Evolutionary conservation across 2,888 invertebrate genomes (phyloP).

Genomic region (Leucophenga maculata): DNA sequence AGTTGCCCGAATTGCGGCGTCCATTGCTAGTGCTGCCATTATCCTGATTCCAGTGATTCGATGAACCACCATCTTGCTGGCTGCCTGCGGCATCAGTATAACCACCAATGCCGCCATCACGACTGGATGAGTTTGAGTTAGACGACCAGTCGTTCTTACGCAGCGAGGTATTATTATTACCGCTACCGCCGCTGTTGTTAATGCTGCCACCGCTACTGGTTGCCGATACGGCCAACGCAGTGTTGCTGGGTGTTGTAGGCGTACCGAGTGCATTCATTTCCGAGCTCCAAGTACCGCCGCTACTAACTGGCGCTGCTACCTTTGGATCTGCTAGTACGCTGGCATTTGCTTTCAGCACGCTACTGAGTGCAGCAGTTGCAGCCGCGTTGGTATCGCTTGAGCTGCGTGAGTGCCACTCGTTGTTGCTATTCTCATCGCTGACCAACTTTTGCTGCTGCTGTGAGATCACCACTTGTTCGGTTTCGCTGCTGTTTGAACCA

Average conservation of each 20-base stretch:
- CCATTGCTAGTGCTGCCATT: slow-evolving; percentile 47
- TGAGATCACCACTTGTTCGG: slow-evolving; percentile 6
- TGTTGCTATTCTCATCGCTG: slow-evolving; percentile 37
- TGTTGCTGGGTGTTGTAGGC: slow-evolving; percentile 23
- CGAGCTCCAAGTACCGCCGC: slow-evolving; percentile 63
- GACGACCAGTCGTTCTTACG: slow-evolving; percentile 55
- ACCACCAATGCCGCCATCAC: slow-evolving; percentile 39
- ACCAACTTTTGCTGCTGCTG: slow-evolving; percentile 19
- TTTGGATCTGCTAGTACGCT: slow-evolving; percentile 36
- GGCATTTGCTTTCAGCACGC: slow-evolving; percentile 53
- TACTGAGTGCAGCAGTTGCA: slow-evolving; percentile 57
- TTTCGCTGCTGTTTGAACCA: slow-evolving; percentile 23
- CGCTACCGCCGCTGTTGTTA: slow-evolving; percentile 48
- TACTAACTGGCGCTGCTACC: slow-evolving; percentile 35
- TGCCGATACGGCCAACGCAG: slow-evolving; percentile 30
- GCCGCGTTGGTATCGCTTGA: slow-evolving; percentile 47
- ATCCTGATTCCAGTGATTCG: slow-evolving; percentile 54
- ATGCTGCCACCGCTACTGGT: slow-evolving; percentile 49
- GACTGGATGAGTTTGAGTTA: slow-evolving; percentile 33
- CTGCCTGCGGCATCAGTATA: slow-evolving; percentile 35
- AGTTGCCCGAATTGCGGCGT: slow-evolving; percentile 59
- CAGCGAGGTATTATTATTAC: slow-evolving; percentile 51
- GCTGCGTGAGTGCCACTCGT: slow-evolving; percentile 56
- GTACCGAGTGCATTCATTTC: slow-evolving; percentile 62
- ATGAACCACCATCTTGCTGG: slow-evolving; percentile 44